A percentile compares a stretch with the other conserved stretches of the same genome.
These are phyloP conservation scores for Poecile atricapillus DNA, from an alignment of 2,113 vertebrate species.

Conservation along the genomic window DNA sequence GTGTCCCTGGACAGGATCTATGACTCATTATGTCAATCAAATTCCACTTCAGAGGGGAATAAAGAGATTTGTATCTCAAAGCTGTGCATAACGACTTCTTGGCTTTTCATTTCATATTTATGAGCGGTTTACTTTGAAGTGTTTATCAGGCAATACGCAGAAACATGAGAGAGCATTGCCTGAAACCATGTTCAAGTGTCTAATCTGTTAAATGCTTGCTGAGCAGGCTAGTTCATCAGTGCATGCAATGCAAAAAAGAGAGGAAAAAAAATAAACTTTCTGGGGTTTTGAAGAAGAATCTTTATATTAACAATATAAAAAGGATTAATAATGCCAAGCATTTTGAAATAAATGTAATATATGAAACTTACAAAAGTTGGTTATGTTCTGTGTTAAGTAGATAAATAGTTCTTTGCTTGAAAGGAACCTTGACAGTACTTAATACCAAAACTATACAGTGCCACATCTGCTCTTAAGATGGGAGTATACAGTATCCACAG, in stretches of 20 bases:
- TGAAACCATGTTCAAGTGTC: constrained; percentile 79
- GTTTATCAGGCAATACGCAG: constrained; percentile 86
- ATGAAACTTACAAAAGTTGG: constrained; percentile 66
- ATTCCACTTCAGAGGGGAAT: constrained; percentile 84
- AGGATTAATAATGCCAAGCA: constrained; percentile 72
- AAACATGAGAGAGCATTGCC: constrained; percentile 82
- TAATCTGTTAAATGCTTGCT: constrained; percentile 83
- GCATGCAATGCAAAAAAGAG: constrained; percentile 75
- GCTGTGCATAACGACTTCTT: constrained; percentile 80
- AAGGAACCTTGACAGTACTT: constrained; percentile 19
- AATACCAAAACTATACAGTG: constrained; percentile 48
- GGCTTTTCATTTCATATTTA: constrained; percentile 87
- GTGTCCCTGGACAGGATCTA: constrained; percentile 84
- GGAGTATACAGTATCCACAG: background rate
- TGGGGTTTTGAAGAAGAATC: constrained; percentile 72
- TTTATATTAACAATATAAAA: constrained; percentile 78
- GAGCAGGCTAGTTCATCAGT: constrained; percentile 78
- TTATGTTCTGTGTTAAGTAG: constrained; percentile 55
- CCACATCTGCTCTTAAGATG: constrained; percentile 10
- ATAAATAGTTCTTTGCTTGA: constrained; percentile 59
- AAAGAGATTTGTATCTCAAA: constrained; percentile 88
- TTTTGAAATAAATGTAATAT: constrained; percentile 71
- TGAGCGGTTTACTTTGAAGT: constrained; percentile 87
- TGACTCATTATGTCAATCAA: constrained; percentile 89
- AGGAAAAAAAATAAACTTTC: constrained; percentile 73